Evolutionary conservation across 2,113 vertebrate genomes (phyloP).

Genomic region (Scytalopus superciliaris): DNA sequence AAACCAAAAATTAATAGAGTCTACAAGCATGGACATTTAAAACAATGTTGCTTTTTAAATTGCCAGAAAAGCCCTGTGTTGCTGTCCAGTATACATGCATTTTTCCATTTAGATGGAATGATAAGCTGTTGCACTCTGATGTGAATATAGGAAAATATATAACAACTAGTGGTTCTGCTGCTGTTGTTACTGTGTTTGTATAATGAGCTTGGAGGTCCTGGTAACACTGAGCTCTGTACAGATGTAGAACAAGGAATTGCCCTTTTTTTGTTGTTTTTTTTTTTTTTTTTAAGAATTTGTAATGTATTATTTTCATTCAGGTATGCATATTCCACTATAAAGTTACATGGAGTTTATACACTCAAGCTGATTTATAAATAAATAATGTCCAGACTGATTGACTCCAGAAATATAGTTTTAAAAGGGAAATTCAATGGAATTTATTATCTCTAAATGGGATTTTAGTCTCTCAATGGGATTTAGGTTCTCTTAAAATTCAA

Average conservation of each 20-base stretch:
- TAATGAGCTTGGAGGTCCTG: not conserved
- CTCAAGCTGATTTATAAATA: not conserved
- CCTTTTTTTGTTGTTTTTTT: not conserved
- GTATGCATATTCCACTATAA: not conserved
- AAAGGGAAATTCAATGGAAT: not conserved
- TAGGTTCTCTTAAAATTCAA: not conserved
- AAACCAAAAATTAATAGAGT: not conserved
- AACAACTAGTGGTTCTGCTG: not conserved
- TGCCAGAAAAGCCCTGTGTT: not conserved
- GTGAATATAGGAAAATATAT: not conserved
- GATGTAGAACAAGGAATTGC: not conserved
- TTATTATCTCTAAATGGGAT: not conserved
- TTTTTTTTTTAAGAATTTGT: not conserved
- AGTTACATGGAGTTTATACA: not conserved
- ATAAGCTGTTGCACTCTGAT: not conserved
- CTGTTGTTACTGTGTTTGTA: not conserved
- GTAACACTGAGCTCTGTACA: not conserved
- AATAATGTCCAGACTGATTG: not conserved
- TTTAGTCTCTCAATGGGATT: not conserved
- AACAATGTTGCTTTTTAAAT: not conserved
- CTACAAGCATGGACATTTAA: not conserved
- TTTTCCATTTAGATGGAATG: not conserved
- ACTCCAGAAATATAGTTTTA: not conserved
- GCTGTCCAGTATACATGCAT: not conserved
- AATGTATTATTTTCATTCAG: not conserved